Evolutionary conservation across 2,113 vertebrate genomes (phyloP).

Genomic region (Pachypanchax playfairii): DNA sequence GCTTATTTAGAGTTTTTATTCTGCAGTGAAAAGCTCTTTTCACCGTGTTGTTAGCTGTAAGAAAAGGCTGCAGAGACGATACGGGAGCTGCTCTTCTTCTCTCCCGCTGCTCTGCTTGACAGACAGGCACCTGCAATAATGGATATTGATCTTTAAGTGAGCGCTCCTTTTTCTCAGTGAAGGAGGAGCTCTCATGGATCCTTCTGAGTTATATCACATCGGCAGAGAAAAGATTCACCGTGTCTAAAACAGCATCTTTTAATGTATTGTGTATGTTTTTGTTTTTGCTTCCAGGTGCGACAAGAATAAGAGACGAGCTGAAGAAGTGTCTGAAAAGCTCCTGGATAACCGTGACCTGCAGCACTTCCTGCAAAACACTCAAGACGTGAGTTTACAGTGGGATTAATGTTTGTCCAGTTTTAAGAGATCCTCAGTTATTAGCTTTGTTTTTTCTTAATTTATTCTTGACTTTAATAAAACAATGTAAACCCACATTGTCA

Average conservation of each 20-base stretch:
- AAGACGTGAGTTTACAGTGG: constrained; percentile 84
- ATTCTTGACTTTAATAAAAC: too few relatives aligned
- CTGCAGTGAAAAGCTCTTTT: constrained; percentile 39
- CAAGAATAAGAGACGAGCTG: constrained; percentile 79
- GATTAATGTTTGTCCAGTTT: constrained; percentile 16
- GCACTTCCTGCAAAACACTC: constrained; percentile 92
- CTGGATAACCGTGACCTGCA: constrained; percentile 90
- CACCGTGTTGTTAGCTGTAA: constrained; percentile 48
- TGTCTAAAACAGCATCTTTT: background rate
- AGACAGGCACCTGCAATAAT: constrained; percentile 69
- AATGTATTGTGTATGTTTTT: constrained; percentile 16
- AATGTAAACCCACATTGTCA: too few relatives aligned
- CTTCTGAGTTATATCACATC: constrained; percentile 18
- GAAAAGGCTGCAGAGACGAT: constrained; percentile 25
- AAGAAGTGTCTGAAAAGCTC: constrained; percentile 82
- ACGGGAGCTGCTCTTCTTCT: constrained; percentile 59
- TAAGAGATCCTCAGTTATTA: constrained; percentile 8
- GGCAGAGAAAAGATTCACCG: background rate
- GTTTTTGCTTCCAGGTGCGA: constrained; percentile 74
- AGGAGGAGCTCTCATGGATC: constrained; percentile 8
- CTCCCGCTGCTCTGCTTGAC: constrained; percentile 52
- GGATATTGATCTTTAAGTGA: constrained; percentile 72
- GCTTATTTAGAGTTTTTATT: constrained; percentile 6
- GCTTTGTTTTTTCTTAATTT: constrained; percentile 3
- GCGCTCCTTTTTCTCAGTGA: constrained; percentile 38